These are phyloP conservation scores for Strigamia transsilvanica DNA, from an alignment of 2,888 invertebrate genomes.

Conservation along the genomic window DNA sequence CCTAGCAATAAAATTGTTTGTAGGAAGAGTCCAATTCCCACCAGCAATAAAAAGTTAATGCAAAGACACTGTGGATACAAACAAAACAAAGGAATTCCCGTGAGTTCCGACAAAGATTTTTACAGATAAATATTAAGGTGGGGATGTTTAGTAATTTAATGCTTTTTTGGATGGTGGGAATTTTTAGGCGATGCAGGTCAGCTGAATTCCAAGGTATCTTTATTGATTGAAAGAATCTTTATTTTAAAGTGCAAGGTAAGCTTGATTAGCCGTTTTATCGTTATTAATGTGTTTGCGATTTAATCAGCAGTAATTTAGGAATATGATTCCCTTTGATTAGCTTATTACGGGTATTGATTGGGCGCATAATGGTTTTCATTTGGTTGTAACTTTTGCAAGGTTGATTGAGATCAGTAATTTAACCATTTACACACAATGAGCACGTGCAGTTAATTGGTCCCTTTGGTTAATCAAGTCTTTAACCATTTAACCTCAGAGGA, in stretches of 20 bases:
- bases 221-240: constrained; percentile 3
- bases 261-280: neutral
- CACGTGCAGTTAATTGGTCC: constrained; percentile 32
- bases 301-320: neutral
- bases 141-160: neutral
- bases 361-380: neutral
- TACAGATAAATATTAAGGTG: neutral
- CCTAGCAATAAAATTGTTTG: constrained; percentile 26
- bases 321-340: neutral
- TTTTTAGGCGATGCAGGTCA: neutral
- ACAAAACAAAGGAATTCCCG: constrained; percentile 26
- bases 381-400: neutral
- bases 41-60: constrained; percentile 17
- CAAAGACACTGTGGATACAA: constrained; percentile 37
- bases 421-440: constrained; percentile 35
- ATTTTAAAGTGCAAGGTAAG: neutral
- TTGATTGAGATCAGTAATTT: constrained; percentile 40
- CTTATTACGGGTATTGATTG: constrained; percentile 30
- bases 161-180: neutral
- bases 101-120: constrained; percentile 1
- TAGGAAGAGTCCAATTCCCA: constrained; percentile 25
- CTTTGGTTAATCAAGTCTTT: constrained; percentile 43
- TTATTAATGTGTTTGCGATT: neutral
- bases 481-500: constrained; percentile 28
- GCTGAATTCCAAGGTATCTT: neutral